These are phyloP conservation scores for Gavia stellata DNA, from an alignment of 2,113 vertebrate genomes.

Conservation along the genomic window DNA sequence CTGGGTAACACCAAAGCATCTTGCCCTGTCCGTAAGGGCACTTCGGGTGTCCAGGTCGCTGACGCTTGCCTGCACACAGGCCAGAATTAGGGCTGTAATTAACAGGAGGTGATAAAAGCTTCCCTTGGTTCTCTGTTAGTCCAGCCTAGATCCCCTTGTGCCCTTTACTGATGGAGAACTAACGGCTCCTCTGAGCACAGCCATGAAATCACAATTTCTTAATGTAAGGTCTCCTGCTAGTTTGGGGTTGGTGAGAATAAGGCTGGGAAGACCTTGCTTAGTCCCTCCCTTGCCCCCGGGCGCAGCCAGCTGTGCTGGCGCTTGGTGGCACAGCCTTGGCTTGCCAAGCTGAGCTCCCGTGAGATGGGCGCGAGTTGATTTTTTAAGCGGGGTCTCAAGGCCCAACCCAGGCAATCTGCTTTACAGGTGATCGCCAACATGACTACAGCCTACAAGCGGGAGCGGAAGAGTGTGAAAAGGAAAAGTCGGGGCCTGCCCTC, in stretches of 20 bases:
- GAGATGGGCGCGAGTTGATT: not conserved
- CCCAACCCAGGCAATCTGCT: not conserved
- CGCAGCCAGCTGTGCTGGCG: not conserved
- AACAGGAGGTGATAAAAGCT: not conserved
- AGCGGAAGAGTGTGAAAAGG: constrained; percentile 75
- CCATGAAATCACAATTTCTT: not conserved
- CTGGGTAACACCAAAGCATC: not conserved
- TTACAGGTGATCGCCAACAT: constrained; percentile 83
- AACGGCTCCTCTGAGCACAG: not conserved
- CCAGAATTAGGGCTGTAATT: not conserved
- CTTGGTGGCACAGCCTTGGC: not conserved
- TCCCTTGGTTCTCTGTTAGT: not conserved
- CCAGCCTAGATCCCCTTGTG: constrained; percentile 5
- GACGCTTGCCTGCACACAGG: not conserved
- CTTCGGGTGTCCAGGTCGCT: not conserved
- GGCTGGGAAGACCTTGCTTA: not conserved
- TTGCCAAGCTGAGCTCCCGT: fast-evolving
- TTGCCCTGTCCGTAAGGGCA: not conserved
- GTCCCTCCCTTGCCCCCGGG: not conserved
- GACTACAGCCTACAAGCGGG: constrained; percentile 78
- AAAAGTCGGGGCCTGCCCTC: constrained; percentile 63
- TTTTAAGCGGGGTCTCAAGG: not conserved
- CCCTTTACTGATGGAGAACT: constrained; percentile 3
- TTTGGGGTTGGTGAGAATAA: not conserved
- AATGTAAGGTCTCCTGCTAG: not conserved